Base-by-base conservation (phyloP, 2,797 vertebrate species). In the Geotrypetes seraphini region DNA sequence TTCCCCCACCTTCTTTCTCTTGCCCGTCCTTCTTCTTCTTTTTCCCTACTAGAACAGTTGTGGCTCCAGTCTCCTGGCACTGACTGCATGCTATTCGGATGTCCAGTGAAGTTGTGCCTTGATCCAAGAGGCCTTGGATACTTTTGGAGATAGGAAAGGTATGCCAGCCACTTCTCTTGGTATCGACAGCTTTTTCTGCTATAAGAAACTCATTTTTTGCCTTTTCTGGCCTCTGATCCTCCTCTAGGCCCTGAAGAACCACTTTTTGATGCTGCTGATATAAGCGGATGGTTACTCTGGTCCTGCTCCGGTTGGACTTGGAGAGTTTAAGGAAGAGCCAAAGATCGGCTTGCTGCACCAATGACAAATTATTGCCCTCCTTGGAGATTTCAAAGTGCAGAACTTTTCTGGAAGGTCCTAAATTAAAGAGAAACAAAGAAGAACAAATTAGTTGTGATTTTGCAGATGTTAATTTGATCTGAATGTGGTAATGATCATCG, bases 271-370 rank as follows among this genome's bases (percentile, higher is more conserved):
- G 73, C 47, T 85, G 87, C 61, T 92, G 88, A 49, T 87, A 80
- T n/a, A 98, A 78, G 3, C 73, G 81, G 43, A 98, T 90, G 50
- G 84, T 85, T 43, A 96, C 82, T 69, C 86, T 94, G 54, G 88
- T 83, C 19, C 90, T 80, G 56, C 88, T 96, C 47, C 91, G 85
- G 57, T 94, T 95, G 50, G 85, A 79, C 69, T 97, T 96, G 6
- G 90, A 81, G 58, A 97, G 63, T 44, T 92, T 90, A 6, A 98
- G 74, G 58, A 97, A 98, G 42, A 98, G 83, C 95, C 95, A 98
- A 28, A 97, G 73, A 44, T 96, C 91, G 6, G 95, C 93, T 25
- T 91, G 90, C 31, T 92, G 89, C 72, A 98, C 91, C 60, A 94
- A 69, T 0, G 90, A 88, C n/a, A 92, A 66, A 19, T 91, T 87